Percentiles rank a stretch among this genome's conserved stretches.
Evolutionary conservation across 2,888 invertebrate species (phyloP).

Genomic region (Leptopilina syphax): DNA sequence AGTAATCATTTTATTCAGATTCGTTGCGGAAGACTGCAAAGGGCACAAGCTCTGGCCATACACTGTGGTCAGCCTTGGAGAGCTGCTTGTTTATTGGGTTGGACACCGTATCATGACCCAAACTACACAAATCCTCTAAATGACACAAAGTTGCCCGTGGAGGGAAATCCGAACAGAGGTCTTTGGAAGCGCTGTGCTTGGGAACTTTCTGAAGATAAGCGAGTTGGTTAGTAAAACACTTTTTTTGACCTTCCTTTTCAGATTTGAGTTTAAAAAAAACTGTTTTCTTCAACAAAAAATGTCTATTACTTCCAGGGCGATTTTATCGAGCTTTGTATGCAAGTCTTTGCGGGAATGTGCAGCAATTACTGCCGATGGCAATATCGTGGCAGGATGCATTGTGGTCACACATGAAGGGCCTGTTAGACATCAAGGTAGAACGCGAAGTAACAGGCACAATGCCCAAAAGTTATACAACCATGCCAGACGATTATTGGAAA

Average conservation of each 20-base stretch:
- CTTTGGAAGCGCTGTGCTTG: constrained; percentile 88
- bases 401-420: constrained; percentile 91
- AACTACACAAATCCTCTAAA: constrained; percentile 79
- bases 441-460: constrained; percentile 83
- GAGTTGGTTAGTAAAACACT: constrained; percentile 65
- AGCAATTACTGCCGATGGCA: constrained; percentile 86
- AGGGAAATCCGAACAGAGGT: constrained; percentile 90
- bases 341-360: constrained; percentile 88
- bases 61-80: constrained; percentile 95
- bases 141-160: constrained; percentile 79
- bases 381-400: constrained; percentile 93
- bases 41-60: constrained; percentile 89
- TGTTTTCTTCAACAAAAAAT: neutral
- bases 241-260: constrained; percentile 20
- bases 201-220: constrained; percentile 75
- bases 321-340: constrained; percentile 74
- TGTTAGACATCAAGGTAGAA: constrained; percentile 92
- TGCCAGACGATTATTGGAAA: constrained; percentile 85
- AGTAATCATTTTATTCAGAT: constrained; percentile 78
- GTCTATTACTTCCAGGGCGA: constrained; percentile 61
- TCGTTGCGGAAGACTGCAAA: constrained; percentile 90
- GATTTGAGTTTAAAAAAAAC: neutral
- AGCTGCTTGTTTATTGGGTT: constrained; percentile 93
- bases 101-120: constrained; percentile 92
- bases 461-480: constrained; percentile 78